Evolutionary conservation across 2,797 vertebrate species (phyloP).

Genomic region (Heliangelus exortis): DNA sequence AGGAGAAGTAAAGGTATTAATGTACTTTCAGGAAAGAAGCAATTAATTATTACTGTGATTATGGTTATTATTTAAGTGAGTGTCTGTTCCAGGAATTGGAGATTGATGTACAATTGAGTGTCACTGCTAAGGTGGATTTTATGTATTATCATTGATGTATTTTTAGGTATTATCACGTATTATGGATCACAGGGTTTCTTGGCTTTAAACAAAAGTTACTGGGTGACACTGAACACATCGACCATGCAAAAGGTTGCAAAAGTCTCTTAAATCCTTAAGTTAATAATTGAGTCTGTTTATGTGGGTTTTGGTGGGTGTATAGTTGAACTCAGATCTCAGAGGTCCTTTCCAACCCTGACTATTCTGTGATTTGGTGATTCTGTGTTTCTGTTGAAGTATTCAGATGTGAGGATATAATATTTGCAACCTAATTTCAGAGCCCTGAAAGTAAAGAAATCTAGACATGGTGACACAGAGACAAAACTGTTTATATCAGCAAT

Average conservation of each 20-base stretch:
- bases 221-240: not conserved
- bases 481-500: not conserved
- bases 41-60: not conserved
- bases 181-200: not conserved
- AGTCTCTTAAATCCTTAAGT: not conserved
- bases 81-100: not conserved
- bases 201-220: not conserved
- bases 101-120: not conserved
- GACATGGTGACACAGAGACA: not conserved
- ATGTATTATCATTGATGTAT: not conserved
- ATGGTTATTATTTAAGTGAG: not conserved
- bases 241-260: not conserved
- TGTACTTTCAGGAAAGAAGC: not conserved
- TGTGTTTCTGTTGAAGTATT: not conserved
- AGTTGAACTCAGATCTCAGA: no score
- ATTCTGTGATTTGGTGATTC: no score
- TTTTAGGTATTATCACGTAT: no score
- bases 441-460: slow-evolving; percentile 31
- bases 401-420: not conserved
- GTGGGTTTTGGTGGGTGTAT: no score
- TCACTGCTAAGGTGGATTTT: not conserved
- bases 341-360: no score
- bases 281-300: not conserved
- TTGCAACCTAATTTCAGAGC: not conserved
- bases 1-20: not conserved